Evolutionary conservation across 2,888 invertebrate species (phyloP), one percentile per base, ranked within the genome.

Genomic region (Chymomyza amoena): DNA sequence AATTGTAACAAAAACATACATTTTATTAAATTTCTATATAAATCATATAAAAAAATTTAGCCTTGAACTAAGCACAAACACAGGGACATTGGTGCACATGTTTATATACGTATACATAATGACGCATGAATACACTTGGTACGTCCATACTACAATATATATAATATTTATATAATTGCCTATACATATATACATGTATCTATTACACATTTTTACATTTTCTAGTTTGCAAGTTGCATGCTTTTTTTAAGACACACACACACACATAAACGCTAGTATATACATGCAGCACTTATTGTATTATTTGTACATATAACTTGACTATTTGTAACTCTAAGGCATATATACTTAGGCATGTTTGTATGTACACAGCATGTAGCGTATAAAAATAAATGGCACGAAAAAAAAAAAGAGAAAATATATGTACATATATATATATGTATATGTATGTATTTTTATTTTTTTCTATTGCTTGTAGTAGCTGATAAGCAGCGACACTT

Each of bases 301-400:
- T 39, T 62, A 69, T 32, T 25, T 45, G 16, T 45, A 65, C 39
- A 64, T 39, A 61, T 20, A 59, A 39, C 56, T 54, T 15, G 59
- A 50, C n/a, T 59, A 45, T 32, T 18, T 32, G 39, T 45, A 45
- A 45, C 51, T 52, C 16, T 56, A 66, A 36, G 39, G 10, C 13
- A 45, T 15, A 66, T 28, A 16, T 59, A 65, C 50, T 45, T 60
- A 25, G 15, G 45, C 20, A 36, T 62, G 45, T 69, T 70, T 20
- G 28, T 57, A 63, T 51, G 51, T 70, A 54, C 54, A 61, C 63
- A 66, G 39, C 71, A 73, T 78, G 71, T 71, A 70, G 77, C 66
- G 83, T 83, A 78, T 75, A 80, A 74, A 86, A 82, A 81, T 84
- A 85, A 83, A 75, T 84, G 77, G 73, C 79, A 79, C 62, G 51